A percentile compares a stretch with the other conserved stretches of the same genome.
Evolutionary conservation across 2,797 vertebrate genomes (phyloP).

Genomic region (Trachops cirrhosus): DNA sequence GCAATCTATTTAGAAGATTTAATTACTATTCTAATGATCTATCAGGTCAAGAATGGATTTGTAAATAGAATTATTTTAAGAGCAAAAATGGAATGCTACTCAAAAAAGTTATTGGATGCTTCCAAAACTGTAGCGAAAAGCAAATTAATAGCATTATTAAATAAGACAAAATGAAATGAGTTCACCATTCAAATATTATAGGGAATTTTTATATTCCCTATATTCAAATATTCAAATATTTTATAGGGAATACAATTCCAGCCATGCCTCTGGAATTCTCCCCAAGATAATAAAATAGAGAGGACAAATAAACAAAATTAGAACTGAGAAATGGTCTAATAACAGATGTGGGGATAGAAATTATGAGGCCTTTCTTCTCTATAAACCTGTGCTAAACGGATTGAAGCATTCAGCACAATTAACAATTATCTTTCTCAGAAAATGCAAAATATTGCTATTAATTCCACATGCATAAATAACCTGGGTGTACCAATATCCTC

Average conservation of each 20-base stretch:
- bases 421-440: neutral
- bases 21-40: neutral
- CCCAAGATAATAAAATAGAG: neutral
- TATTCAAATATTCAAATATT: too few relatives aligned
- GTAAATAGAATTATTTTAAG: neutral
- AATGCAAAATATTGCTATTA: neutral
- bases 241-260: neutral
- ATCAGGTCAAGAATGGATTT: neutral
- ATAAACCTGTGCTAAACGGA: neutral
- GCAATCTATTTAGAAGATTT: neutral
- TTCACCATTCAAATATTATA: neutral
- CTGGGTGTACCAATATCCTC: neutral
- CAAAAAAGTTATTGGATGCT: conserved; percentile 24
- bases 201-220: too few relatives aligned
- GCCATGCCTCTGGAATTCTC: neutral
- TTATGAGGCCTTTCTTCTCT: neutral
- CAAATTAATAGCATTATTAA: conserved; percentile 64
- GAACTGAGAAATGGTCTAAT: neutral
- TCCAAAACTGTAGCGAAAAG: conserved; percentile 63
- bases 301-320: neutral
- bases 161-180: neutral
- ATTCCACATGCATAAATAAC: neutral
- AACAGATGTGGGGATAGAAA: neutral
- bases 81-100: neutral
- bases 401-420: neutral